These are phyloP conservation scores for Drosophila bocki DNA, from an alignment of 1,140 invertebrate genomes.

Conservation along the genomic window DNA sequence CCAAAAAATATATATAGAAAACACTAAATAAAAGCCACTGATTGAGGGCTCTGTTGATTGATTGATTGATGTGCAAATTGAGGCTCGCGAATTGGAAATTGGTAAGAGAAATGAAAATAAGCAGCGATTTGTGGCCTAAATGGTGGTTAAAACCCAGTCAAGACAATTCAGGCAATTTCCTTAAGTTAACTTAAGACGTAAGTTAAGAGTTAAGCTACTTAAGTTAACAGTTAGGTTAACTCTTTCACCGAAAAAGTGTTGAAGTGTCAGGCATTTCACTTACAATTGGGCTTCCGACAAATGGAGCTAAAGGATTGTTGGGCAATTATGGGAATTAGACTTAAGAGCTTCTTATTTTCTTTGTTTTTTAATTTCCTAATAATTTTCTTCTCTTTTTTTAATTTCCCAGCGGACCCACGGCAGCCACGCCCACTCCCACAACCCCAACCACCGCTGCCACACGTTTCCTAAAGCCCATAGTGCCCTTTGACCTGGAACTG, in stretches of 20 bases:
- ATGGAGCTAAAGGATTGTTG: slow-evolving; percentile 32
- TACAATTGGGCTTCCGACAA: slow-evolving; percentile 77
- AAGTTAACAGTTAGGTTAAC: too few relatives aligned
- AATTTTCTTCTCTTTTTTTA: background rate
- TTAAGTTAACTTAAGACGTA: background rate
- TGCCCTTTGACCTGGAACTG: slow-evolving; percentile 70
- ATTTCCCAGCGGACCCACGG: slow-evolving; percentile 41
- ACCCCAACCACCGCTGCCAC: slow-evolving; percentile 16
- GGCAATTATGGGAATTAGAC: slow-evolving; percentile 37
- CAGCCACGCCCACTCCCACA: slow-evolving; percentile 41
- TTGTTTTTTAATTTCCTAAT: background rate
- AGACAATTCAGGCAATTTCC: background rate
- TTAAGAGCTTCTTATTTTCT: background rate
- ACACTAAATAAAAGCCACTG: background rate
- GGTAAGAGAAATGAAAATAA: slow-evolving; percentile 35
- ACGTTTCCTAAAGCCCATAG: slow-evolving; percentile 61
- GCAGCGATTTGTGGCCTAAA: slow-evolving; percentile 23
- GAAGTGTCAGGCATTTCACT: slow-evolving; percentile 63
- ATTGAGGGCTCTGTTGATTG: slow-evolving; percentile 17
- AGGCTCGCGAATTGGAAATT: slow-evolving; percentile 31
- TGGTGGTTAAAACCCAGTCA: slow-evolving; percentile 5
- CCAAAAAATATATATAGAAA: background rate
- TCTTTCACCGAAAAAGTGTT: slow-evolving; percentile 37
- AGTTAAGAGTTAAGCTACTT: too few relatives aligned
- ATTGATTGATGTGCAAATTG: slow-evolving; percentile 42